Evolutionary conservation across 1,140 invertebrate species (phyloP), one percentile per base, ranked within the genome.

Genomic region (Delia radicum): DNA sequence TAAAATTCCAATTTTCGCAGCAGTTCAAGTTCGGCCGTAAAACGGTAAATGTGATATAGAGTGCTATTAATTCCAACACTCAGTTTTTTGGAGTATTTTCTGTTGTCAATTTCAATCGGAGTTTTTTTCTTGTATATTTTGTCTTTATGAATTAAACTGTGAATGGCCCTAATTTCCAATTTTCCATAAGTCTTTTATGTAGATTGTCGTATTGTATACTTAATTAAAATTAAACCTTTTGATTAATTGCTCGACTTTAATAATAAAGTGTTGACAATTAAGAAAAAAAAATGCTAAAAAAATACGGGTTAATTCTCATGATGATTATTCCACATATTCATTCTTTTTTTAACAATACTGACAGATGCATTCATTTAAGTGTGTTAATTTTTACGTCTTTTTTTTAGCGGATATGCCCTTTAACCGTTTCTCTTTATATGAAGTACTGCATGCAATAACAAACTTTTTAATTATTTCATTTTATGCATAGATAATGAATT

Each of bases 211-310:
- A 21, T 55, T 55, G 48, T 21, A 18, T 21, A 21, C 48, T 55
- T 55, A 55, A 55, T 55, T 55, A 55, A 55, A 55, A 55, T 55
- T 55, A 55, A 55, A 55, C 48, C 48, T 55, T 55, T 55, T 55
- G 48, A 55, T 55, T 55, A 55, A 55, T 55, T 55, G 48, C 48
- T 7, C 48, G 48, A 55, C 48, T 55, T 55, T n/a, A 21, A 21
- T 55, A 55, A 55, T 55, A 55, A 55, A 55, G 48, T 55, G 48
- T 55, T 55, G 48, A 55, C 48, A 55, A 55, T 55, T 55, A 55
- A 55, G 24, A 6, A 12, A 37, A 37, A 37, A 13, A 37, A 37
- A 18, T 21, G 48, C 48, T 7, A 55, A 24, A 6, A 55, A 42
- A 15, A 42, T 42, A 42, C 37, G 37, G 37, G 37, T 42, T 42